Base-by-base conservation (phyloP, 2,797 vertebrate genomes). In the Euphonia xanthogaster region DNA sequence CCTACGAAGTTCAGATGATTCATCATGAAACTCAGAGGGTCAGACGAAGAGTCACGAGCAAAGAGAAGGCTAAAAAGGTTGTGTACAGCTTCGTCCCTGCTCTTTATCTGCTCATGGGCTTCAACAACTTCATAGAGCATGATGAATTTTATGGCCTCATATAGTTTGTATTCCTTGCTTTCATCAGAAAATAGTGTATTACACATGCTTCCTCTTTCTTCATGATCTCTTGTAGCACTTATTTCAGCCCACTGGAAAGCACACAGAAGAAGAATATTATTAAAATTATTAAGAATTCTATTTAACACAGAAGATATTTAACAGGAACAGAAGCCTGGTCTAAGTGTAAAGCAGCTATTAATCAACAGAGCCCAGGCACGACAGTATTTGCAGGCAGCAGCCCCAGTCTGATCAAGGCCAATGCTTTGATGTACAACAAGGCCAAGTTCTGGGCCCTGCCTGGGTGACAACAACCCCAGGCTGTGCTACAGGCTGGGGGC, bases 1-100 rank as follows among this genome's bases (percentile, higher is more conserved):
- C 98, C 98, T 57, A 98, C 73, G 35, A 92, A 88, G 45, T 98
- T 98, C 67, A 98, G 96, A 92, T 98, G 98, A 92, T 98, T 98
- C 96, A 98, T 98, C 98, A 98, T 98, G 94, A 98, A 98, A 95
- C 98, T 98, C 85, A 98, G 93, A 73, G 98, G 98, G 48, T 98
- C 98, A 23, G 97, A 68, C 0, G 98, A 98, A 14, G 98, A 97
- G 78, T 98, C 98, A 83, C 97, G 97, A 88, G 97, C 96, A 92
- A 98, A 98, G 11, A 98, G 93, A 45, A 96, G 91, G 50, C 62
- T 93, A 61, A 98, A 98, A 72, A 98, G 97, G 14, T 91, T 90
- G 45, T 97, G 98, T 30, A 97, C 19, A 0, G 53, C 50, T 66
- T 84, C 30, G 10, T 95, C 93, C 37, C 97, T 96, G 8, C 66